A percentile compares a stretch with the other conserved stretches of the same genome.
Conservation (phyloP, 2,888 invertebrate species). For the Auanema freiburgensis region DNA sequence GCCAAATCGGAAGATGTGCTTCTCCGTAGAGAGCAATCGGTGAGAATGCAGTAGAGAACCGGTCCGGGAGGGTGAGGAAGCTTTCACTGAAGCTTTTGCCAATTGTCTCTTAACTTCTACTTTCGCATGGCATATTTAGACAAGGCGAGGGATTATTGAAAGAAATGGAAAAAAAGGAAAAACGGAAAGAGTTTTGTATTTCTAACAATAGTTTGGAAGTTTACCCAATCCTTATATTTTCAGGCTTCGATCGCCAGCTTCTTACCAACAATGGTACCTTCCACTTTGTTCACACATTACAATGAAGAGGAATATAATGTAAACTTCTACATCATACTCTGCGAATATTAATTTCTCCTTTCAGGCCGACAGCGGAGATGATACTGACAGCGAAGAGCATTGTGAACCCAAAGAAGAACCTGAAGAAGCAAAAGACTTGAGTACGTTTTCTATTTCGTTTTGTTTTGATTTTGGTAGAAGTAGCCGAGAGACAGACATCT, state of each 20-base stretch:
- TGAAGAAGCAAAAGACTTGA: not conserved
- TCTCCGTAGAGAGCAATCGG: too few species aligned
- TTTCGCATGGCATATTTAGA: not conserved
- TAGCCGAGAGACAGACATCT: not conserved
- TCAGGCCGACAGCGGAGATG: not conserved
- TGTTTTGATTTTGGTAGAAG: not conserved
- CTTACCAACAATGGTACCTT: slow-evolving; percentile 47
- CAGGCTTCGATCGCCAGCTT: slow-evolving; percentile 34
- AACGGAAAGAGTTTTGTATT: not conserved
- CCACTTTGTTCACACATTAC: slow-evolving; percentile 35
- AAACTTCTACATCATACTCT: not conserved
- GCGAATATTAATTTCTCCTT: not conserved
- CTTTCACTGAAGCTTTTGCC: not conserved
- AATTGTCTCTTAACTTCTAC: slow-evolving; percentile 3
- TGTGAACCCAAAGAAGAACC: not conserved
- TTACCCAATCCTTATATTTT: slow-evolving; percentile 3
- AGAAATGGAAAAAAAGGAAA: not conserved
- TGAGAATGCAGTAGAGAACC: not conserved
- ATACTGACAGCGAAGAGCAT: slow-evolving; percentile 1
- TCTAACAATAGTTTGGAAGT: too few species aligned
- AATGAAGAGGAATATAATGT: slow-evolving; percentile 46
- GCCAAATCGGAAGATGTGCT: too few species aligned
- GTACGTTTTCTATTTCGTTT: not conserved
- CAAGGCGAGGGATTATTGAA: not conserved
- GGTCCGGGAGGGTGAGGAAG: not conserved